These are phyloP conservation scores for Luffia ferchaultella DNA, from an alignment of 2,888 invertebrate genomes.

Conservation along the genomic window DNA sequence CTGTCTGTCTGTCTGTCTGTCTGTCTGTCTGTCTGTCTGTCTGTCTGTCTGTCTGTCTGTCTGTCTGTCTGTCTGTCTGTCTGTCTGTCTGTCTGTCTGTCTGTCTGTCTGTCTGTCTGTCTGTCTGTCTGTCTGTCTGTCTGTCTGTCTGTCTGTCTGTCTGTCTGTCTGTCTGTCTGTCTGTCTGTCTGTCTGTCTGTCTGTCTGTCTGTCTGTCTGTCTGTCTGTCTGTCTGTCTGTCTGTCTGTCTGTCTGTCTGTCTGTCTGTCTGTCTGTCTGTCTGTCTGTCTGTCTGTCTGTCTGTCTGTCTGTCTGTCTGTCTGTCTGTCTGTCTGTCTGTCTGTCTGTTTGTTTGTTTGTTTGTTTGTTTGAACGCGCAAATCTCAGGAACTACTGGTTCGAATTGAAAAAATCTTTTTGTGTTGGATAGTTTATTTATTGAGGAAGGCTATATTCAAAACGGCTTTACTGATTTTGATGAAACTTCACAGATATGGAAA, in stretches of 20 bases:
- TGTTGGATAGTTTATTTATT: too few species aligned
- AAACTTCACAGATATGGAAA: too few species aligned
- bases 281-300: slow-evolving; percentile 4
- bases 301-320: slow-evolving; percentile 4
- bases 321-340: slow-evolving; percentile 4
- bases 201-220: slow-evolving; percentile 4
- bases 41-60: slow-evolving; percentile 4
- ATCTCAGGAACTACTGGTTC: too few species aligned
- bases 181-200: slow-evolving; percentile 4
- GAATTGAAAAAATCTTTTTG: too few species aligned
- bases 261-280: slow-evolving; percentile 4
- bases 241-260: slow-evolving; percentile 4
- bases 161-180: slow-evolving; percentile 4
- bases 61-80: slow-evolving; percentile 4
- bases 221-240: slow-evolving; percentile 4
- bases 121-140: slow-evolving; percentile 4
- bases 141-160: slow-evolving; percentile 4
- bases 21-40: slow-evolving; percentile 4
- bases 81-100: slow-evolving; percentile 4
- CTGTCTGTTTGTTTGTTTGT: too few species aligned
- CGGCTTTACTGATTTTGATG: too few species aligned
- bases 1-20: slow-evolving; percentile 4
- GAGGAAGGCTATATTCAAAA: too few species aligned
- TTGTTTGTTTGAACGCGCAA: too few species aligned
- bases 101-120: slow-evolving; percentile 4